These are phyloP conservation scores for Piaya cayana DNA, from an alignment of 2,113 vertebrate genomes.

Conservation along the genomic window DNA sequence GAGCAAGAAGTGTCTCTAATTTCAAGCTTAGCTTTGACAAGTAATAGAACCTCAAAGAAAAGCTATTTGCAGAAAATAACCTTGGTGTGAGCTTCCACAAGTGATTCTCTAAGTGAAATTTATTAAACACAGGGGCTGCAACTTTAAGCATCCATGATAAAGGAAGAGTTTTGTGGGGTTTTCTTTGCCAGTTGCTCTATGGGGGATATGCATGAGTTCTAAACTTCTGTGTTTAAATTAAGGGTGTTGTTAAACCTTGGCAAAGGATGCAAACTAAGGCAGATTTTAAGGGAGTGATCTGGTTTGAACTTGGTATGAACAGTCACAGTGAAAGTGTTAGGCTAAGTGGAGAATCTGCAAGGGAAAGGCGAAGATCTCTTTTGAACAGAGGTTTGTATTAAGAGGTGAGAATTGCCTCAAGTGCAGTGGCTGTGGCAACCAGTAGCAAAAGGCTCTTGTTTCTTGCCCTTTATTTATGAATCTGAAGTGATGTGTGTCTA, in stretches of 20 bases:
- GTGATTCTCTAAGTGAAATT: not conserved
- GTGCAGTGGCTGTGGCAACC: not conserved
- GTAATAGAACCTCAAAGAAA: slow-evolving; percentile 32
- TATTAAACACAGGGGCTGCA: not conserved
- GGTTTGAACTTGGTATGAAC: not conserved
- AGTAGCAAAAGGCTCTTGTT: not conserved
- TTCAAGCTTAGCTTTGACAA: slow-evolving; percentile 36
- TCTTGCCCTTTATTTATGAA: not conserved
- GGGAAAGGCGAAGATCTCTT: not conserved
- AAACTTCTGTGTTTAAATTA: not conserved
- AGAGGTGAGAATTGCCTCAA: not conserved
- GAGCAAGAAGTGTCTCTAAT: slow-evolving; percentile 62
- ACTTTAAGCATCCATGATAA: not conserved
- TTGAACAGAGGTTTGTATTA: not conserved
- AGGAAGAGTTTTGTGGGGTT: not conserved
- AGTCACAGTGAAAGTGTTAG: not conserved
- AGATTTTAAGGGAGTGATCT: not conserved
- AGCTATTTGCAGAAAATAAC: slow-evolving; percentile 27
- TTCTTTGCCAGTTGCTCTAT: not conserved
- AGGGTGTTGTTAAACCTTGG: not conserved
- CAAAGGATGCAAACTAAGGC: not conserved
- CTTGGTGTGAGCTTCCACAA: not conserved
- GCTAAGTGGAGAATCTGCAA: not conserved
- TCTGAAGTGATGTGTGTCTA: not conserved
- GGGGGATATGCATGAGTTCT: not conserved